A percentile compares a stretch with the other conserved stretches of the same genome.
Evolutionary conservation across 2,113 vertebrate genomes (phyloP).

Genomic region (Todiramphus saurophagus): DNA sequence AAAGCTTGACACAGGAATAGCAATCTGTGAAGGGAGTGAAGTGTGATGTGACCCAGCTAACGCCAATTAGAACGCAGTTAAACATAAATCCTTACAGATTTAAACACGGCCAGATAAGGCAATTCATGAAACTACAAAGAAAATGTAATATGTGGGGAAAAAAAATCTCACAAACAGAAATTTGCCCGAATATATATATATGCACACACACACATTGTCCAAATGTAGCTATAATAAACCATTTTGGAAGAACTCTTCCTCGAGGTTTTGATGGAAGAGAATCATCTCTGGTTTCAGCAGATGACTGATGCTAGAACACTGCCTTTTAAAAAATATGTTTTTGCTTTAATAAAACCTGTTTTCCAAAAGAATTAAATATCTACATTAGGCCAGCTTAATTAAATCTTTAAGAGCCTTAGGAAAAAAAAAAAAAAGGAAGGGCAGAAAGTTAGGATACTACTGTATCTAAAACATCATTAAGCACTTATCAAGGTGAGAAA

Average conservation of each 20-base stretch:
- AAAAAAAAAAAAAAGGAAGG: background rate
- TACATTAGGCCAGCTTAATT: background rate
- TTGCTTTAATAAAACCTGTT: background rate
- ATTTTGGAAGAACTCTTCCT: background rate
- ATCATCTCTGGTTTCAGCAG: background rate
- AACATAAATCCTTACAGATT: background rate
- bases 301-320: background rate
- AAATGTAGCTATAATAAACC: background rate
- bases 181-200: background rate
- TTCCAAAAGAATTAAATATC: background rate
- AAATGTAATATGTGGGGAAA: background rate
- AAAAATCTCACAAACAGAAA: background rate
- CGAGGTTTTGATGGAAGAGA: background rate
- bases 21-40: background rate
- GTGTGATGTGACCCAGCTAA: background rate
- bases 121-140: background rate
- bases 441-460: background rate
- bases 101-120: background rate
- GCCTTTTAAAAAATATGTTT: background rate
- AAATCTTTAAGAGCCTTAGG: background rate
- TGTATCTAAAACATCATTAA: slow-evolving; percentile 1
- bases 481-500: slow-evolving; percentile 4
- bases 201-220: background rate
- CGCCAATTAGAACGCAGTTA: background rate
- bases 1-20: background rate